These are phyloP conservation scores for Brevimyrus niger DNA, from an alignment of 2,113 vertebrate genomes.

Conservation along the genomic window DNA sequence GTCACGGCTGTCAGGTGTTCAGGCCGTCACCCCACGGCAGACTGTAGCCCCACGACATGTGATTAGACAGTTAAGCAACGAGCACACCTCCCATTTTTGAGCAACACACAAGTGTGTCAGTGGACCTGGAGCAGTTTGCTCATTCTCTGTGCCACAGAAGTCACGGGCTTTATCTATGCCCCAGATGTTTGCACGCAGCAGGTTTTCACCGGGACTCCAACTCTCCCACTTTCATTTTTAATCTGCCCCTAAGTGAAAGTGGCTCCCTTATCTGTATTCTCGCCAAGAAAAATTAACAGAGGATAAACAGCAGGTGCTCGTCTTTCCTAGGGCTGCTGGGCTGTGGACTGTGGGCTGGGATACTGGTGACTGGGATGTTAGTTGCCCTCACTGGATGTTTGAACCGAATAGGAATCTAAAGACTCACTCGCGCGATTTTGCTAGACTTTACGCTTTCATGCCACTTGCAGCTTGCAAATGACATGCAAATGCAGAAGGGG, in stretches of 20 bases:
- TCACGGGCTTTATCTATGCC: neutral
- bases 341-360: neutral
- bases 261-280: neutral
- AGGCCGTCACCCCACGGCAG: neutral
- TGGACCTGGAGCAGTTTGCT: neutral
- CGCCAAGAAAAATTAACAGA: neutral
- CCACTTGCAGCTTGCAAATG: neutral
- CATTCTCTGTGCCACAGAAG: neutral
- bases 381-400: neutral
- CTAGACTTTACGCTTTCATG: neutral
- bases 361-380: neutral
- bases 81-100: neutral
- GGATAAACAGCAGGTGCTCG: neutral
- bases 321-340: neutral
- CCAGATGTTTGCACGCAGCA: neutral
- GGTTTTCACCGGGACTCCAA: neutral
- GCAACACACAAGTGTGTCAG: neutral
- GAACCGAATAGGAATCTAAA: neutral
- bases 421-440: neutral
- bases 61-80: neutral
- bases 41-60: neutral
- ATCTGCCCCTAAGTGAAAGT: neutral
- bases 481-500: neutral
- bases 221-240: neutral
- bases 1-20: neutral